Evolutionary conservation across 2,113 vertebrate species (phyloP).

Genomic region (Hippocampus mohnikei): DNA sequence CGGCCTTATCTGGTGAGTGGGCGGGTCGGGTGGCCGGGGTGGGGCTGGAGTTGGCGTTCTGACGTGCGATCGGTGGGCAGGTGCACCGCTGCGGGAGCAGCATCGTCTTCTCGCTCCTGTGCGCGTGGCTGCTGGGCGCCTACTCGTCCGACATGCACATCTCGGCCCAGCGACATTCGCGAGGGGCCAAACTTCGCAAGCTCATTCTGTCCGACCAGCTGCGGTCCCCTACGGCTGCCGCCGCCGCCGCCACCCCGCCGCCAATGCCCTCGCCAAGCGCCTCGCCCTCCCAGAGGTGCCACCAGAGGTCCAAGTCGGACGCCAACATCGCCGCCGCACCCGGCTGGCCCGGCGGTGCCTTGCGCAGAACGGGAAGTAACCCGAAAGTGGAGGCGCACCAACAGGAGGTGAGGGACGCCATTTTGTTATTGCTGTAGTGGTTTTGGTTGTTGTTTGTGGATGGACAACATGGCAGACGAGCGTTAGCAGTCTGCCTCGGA

Average conservation of each 20-base stretch:
- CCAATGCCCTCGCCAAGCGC: slow-evolving; percentile 52
- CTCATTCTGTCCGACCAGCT: slow-evolving; percentile 93
- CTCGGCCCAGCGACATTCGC: slow-evolving; percentile 89
- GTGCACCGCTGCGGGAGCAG: slow-evolving; percentile 93
- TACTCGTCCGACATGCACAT: slow-evolving; percentile 98
- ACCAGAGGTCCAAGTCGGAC: slow-evolving; percentile 95
- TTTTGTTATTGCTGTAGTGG: neutral
- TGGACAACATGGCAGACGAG: too few species aligned
- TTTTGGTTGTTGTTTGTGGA: too few species aligned
- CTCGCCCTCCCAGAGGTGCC: slow-evolving; percentile 91
- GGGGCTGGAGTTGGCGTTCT: neutral
- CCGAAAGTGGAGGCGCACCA: slow-evolving; percentile 90
- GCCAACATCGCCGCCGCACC: slow-evolving; percentile 75
- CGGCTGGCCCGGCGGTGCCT: slow-evolving; percentile 88
- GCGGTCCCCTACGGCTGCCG: slow-evolving; percentile 70
- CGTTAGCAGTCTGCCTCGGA: too few species aligned
- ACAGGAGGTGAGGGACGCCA: slow-evolving; percentile 77
- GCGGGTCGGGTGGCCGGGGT: too few species aligned
- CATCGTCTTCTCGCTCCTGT: slow-evolving; percentile 88
- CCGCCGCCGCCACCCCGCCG: slow-evolving; percentile 48
- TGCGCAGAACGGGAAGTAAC: slow-evolving; percentile 94
- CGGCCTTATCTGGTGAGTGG: slow-evolving; percentile 85
- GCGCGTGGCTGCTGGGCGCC: slow-evolving; percentile 88
- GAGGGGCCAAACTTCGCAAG: slow-evolving; percentile 87
- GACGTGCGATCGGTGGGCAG: slow-evolving; percentile 22